A percentile compares a stretch with the other conserved stretches of the same genome.
Evolutionary conservation across 2,797 vertebrate species (phyloP).

Genomic region (Tapera naevia): DNA sequence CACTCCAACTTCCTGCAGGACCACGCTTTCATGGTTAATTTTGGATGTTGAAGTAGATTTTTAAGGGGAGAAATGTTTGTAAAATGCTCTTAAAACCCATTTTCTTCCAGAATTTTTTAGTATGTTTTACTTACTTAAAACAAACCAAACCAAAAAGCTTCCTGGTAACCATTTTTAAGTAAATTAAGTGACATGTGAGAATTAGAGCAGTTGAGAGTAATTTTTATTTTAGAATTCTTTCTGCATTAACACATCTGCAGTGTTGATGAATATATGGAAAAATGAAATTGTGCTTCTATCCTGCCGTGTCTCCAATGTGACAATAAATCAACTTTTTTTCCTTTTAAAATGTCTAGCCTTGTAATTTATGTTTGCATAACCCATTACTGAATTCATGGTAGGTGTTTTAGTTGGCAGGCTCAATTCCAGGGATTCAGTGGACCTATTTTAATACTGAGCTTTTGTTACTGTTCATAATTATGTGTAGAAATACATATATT

Average conservation of each 20-base stretch:
- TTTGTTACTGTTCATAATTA: conserved; percentile 76
- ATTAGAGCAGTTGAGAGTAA: conserved; percentile 47
- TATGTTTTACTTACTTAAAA: not conserved
- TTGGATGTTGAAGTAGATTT: not conserved
- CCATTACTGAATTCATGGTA: conserved; percentile 89
- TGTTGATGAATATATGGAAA: conserved; percentile 88
- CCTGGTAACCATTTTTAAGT: conserved; percentile 41
- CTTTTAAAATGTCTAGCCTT: conserved; percentile 88
- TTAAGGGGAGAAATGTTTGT: not conserved
- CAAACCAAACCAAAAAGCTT: not conserved
- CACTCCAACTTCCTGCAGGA: not conserved
- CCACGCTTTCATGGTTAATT: not conserved
- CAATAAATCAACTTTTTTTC: conserved; percentile 88
- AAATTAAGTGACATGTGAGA: conserved; percentile 57
- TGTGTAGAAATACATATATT: conserved; percentile 55
- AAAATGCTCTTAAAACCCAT: not conserved
- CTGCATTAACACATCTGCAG: conserved; percentile 82
- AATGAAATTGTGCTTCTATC: conserved; percentile 82
- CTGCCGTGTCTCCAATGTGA: conserved; percentile 83
- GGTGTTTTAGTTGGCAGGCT: conserved; percentile 86
- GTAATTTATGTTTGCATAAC: conserved; percentile 90
- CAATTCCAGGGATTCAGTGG: conserved; percentile 74
- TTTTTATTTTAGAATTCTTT: conserved; percentile 82
- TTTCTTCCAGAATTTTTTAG: not conserved
- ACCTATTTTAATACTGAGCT: conserved; percentile 70